Evolutionary conservation across 2,888 invertebrate species (phyloP).

Genomic region (Clepsis dumicolana): DNA sequence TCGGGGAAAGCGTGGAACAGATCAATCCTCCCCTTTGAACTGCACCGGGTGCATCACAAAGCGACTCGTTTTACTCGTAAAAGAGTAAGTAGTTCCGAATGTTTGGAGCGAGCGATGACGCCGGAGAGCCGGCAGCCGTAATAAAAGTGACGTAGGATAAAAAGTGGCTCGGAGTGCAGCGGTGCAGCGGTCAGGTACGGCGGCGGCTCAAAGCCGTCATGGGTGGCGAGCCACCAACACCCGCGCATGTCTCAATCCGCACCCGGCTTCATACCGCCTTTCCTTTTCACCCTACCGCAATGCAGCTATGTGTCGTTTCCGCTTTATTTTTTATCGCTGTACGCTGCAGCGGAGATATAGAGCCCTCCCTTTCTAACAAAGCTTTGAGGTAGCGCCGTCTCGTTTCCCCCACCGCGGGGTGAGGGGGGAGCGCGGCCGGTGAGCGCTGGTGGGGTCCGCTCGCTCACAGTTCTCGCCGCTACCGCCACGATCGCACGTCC

Average conservation of each 20-base stretch:
- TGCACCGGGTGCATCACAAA: conserved; percentile 62
- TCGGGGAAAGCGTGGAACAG: conserved; percentile 65
- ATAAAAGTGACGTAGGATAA: conserved; percentile 83
- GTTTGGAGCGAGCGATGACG: conserved; percentile 75
- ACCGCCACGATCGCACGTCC: conserved; percentile 71
- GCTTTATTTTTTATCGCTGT: conserved; percentile 83
- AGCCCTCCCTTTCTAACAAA: conserved; percentile 73
- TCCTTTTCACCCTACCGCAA: conserved; percentile 85
- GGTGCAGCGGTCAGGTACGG: conserved; percentile 61
- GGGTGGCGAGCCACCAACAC: conserved; percentile 86
- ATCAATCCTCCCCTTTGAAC: conserved; percentile 80
- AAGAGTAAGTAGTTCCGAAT: conserved; percentile 80
- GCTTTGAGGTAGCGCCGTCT: conserved; percentile 67
- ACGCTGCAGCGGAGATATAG: conserved; percentile 83
- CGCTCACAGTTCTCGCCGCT: conserved; percentile 79
- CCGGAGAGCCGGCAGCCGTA: conserved; percentile 67
- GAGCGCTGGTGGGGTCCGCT: conserved; percentile 75
- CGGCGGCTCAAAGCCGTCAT: conserved; percentile 83
- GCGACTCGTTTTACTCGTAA: conserved; percentile 73
- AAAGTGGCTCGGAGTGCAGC: conserved; percentile 62
- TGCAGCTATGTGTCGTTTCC: conserved; percentile 85
- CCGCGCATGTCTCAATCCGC: conserved; percentile 86
- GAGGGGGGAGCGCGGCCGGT: conserved; percentile 63
- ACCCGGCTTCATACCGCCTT: conserved; percentile 83
- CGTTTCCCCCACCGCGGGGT: conserved; percentile 64